These are phyloP conservation scores for Phrynosoma blainvillii DNA, from an alignment of 2,113 vertebrate genomes.

Conservation along the genomic window DNA sequence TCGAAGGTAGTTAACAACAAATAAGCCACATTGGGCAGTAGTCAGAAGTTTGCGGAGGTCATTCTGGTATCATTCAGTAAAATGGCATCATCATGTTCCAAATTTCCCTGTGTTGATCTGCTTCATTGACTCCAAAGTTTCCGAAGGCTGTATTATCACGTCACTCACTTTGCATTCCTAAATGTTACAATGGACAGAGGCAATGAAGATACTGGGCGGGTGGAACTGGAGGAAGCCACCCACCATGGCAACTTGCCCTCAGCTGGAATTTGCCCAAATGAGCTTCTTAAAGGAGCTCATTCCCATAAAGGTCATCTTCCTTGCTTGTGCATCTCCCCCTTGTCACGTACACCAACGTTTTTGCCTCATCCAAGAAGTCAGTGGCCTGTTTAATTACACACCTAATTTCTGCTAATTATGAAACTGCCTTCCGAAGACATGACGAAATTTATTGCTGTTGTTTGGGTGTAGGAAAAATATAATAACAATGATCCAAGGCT, in stretches of 20 bases:
- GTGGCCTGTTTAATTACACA: not conserved
- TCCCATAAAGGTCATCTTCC: not conserved
- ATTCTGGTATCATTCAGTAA: too few relatives aligned
- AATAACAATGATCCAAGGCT: not conserved
- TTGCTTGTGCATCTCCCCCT: not conserved
- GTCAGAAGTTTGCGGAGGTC: too few relatives aligned
- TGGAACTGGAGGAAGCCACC: not conserved
- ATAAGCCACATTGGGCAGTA: too few relatives aligned
- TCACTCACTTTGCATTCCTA: not conserved
- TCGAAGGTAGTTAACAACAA: too few relatives aligned
- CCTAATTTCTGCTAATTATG: not conserved
- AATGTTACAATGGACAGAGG: not conserved
- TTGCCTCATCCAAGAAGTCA: fast-evolving
- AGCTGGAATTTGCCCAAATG: not conserved
- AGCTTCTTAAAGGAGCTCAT: not conserved
- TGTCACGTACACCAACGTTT: fast-evolving
- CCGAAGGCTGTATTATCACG: not conserved
- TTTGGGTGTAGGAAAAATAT: not conserved
- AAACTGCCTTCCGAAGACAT: not conserved
- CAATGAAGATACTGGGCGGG: not conserved
- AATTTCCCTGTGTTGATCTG: too few relatives aligned
- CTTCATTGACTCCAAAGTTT: too few relatives aligned
- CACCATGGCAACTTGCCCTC: not conserved
- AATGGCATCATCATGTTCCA: too few relatives aligned
- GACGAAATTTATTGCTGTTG: fast-evolving